Base-by-base conservation (phyloP, 2,888 invertebrate genomes). In the Ptychoptera albimana region DNA sequence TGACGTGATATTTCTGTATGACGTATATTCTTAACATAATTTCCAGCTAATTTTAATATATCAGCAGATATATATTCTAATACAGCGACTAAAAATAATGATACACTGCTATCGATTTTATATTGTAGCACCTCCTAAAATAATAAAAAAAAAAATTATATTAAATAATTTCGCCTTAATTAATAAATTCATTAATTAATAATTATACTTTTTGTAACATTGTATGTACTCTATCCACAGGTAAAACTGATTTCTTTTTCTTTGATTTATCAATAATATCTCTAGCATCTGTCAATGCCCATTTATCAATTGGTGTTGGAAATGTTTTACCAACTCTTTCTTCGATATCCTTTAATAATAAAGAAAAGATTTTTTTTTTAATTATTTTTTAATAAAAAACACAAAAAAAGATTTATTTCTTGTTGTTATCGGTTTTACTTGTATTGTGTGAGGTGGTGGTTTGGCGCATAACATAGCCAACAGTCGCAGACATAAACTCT, bases 11-110 rank as follows among this genome's bases (percentile, higher is more conserved):
- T 89, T 66, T 85, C 85, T 37, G 77, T 77, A 67, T 91, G 91
- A 45, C 88, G 82, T 54, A 96, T 92, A 67, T 94, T 91, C 68
- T 92, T 92, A 35, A 96, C 96, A 69, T 94, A 98, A 64, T 93
- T 94, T 43, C 94, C 94, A 43, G 93, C 89, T 62, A 96, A 72
- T 74, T 92, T 91, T 43, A 97, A 69, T 54, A 96, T 93, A 68
- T 97, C 96, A 1, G 87, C 85, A 51, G 91, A 86, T 53, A 96
- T 91, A 65, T 91, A 94, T 66, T 96, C 96, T 52, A 97, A 68
- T 37, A 96, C 89, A 40, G 89, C 92, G 38, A 89, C 86, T 58
- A 94, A 79, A 67, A 88, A 94, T 46, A 88, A 71, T 3, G 91
- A 82, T 31, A 94, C 91, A 46, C 86, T 83, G 49, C 77, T 76